Conservation (phyloP, 2,113 vertebrate species). For the Xenus cinereus region DNA sequence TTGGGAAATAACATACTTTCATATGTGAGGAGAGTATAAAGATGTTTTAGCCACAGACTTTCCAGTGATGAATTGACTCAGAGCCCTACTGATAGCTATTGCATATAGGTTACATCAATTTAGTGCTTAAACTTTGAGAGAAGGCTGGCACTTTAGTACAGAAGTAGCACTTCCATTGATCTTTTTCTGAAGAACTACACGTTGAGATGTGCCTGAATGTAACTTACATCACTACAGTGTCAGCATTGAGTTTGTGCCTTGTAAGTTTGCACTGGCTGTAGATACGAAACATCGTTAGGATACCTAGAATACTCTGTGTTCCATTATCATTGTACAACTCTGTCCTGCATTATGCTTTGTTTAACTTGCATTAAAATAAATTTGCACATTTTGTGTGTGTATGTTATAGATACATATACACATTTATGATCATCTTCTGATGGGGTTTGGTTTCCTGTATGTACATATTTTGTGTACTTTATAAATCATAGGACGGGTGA, state of each 20-base stretch:
- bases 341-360: conserved; percentile 30
- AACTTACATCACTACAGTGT: conserved; percentile 29
- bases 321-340: conserved; percentile 3
- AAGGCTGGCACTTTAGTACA: conserved; percentile 30
- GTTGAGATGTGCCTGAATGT: conserved; percentile 54
- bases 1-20: neutral
- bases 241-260: conserved; percentile 78
- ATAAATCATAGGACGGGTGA: conserved; percentile 68
- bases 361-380: conserved; percentile 58
- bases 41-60: neutral
- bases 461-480: conserved; percentile 69
- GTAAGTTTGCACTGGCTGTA: conserved; percentile 67
- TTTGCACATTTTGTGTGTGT: conserved; percentile 69
- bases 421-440: conserved; percentile 42
- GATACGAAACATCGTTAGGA: neutral
- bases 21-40: neutral
- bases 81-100: neutral
- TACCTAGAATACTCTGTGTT: conserved; percentile 14
- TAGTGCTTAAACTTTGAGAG: conserved; percentile 39
- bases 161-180: conserved; percentile 9
- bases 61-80: conserved; percentile 6
- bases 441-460: conserved; percentile 57
- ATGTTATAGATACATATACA: conserved; percentile 5
- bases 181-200: conserved; percentile 6
- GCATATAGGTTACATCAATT: neutral